A percentile compares a stretch with the other conserved stretches of the same genome.
phyloP scores from a whole-genome alignment of 2,888 invertebrate species.

The Trypoxylon attenuatum region DNA sequence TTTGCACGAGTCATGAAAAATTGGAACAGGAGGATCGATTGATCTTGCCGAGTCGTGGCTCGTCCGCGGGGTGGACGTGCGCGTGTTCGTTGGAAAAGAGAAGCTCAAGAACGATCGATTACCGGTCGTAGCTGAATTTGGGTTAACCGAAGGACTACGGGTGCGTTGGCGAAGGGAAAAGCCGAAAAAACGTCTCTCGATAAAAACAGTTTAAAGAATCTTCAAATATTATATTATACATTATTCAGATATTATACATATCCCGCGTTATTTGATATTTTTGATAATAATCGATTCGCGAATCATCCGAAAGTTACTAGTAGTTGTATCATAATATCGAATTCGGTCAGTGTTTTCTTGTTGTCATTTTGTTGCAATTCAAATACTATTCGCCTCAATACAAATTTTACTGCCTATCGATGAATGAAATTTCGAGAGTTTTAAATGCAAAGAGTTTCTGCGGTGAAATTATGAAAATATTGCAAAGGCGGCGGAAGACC shows the following conservation, averaged over 20 bases:
- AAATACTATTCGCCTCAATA: too few species aligned
- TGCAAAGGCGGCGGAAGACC: too few species aligned
- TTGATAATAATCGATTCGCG: constrained; percentile 34
- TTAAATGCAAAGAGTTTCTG: too few species aligned
- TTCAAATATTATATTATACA: too few species aligned
- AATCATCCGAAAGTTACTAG: constrained; percentile 29
- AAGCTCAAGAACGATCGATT: constrained; percentile 50
- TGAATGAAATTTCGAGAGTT: background rate
- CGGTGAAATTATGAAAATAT: too few species aligned
- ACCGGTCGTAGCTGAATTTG: constrained; percentile 49
- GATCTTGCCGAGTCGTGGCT: constrained; percentile 13
- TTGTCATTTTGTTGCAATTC: too few species aligned
- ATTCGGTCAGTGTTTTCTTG: too few species aligned
- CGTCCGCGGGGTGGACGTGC: constrained; percentile 9
- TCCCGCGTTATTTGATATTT: constrained; percentile 30
- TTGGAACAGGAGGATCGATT: constrained; percentile 40
- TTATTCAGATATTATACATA: constrained; percentile 42
- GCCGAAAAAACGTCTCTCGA: constrained; percentile 24
- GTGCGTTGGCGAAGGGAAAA: constrained; percentile 26
- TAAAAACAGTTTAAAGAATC: constrained; percentile 38
- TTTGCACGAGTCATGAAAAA: constrained; percentile 25
- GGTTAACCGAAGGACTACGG: constrained; percentile 53
- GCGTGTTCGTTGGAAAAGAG: constrained; percentile 17
- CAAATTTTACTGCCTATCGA: too few species aligned
- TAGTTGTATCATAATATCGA: constrained; percentile 15